Base-by-base conservation (phyloP, 2,888 invertebrate genomes). In the Ephialtes manifestator region DNA sequence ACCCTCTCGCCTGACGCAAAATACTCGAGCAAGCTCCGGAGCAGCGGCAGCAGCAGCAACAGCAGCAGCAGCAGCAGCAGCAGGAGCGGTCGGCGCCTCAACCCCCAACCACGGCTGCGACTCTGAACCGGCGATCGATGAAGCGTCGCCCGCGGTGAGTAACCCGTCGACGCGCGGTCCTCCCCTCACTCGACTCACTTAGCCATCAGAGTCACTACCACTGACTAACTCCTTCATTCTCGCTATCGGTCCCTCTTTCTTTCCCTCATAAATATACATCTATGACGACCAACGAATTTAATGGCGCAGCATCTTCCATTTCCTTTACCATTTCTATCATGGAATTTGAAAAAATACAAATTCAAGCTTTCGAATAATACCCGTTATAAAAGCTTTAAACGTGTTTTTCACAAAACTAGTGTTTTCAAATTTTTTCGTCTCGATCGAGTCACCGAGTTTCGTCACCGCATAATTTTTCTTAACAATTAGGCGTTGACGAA, bases 71-170 rank as follows among this genome's bases (percentile, higher is more conserved):
- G n/a, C n/a, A n/a, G n/a, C n/a, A n/a, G n/a, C n/a, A 87, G 87
- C 87, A 84, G 85, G 88, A 86, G 87, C 87, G 87, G 87, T 87
- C 87, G 89, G 87, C 86, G 84, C 87, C 87, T 88, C 90, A 88
- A 18, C 35, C 35, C 88, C 81, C 87, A 81, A 84, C 87, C 39
- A 43, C n/a, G n/a, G n/a, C 39, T 35, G 86, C 89, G 88, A 89
- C 88, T 87, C 87, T 35, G 63, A 31, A 60, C 60, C 87, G 87
- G 87, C 89, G 93, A 93, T 93, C 93, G 93, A 93, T 93, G 91
- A 92, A 93, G 92, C 93, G 92, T 92, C 92, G 92, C 90, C 91
- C 91, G 89, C 92, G 93, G 93, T 92, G 92, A 93, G 91, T 93
- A 93, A 93, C 92, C 91, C 91, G 90, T 91, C 92, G 92, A 89